Base-by-base conservation (phyloP, 2,888 invertebrate species). In the Malthinus flaveolus region DNA sequence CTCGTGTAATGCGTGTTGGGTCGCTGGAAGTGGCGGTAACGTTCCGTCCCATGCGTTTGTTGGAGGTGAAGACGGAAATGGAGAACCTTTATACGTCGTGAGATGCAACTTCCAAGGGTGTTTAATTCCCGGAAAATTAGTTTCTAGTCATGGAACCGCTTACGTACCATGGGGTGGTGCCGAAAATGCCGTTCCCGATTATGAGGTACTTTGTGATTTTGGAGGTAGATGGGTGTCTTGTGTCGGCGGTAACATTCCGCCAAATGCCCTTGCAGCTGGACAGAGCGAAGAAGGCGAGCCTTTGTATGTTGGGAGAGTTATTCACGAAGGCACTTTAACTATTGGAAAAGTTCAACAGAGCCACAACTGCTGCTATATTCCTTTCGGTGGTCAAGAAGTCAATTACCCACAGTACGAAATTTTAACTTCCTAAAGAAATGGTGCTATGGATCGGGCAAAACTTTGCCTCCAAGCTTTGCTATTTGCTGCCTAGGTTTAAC, bases 281-380 rank as follows among this genome's bases (percentile, higher is more conserved):
- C 82, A 90, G 71, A 81, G 85, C 7, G 90, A 89, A 72, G 88
- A 89, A 32, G 92, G 92, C 0, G 93, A 93, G 72, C 85, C 90
- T 0, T 81, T 93, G 1, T 93, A 84, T 77, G 80, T 92, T 34
- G 93, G 93, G 10, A 85, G 93, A 63, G 89, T 87, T 0, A 81
- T 83, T 35, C 91, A 93, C 71, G 90, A 92, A 67, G 91, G 88
- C 56, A 85, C 88, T 58, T 64, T 90, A 45, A 91, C 91, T 15
- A 83, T 88, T 23, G 93, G 93, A 71, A 93, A 94, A 80, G 88
- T 94, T 1, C 93, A 94, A 70, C 87, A 88, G 34, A 90, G 90
- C 7, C 93, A 93, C 72, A 88, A 85, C 23, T 87, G 87, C 51
- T 87, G 89, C 75, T 94, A 94, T 84, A 91, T 94, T 78, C 85